phyloP scores from a whole-genome alignment of 2,113 vertebrate genomes.

The Macroglossus sobrinus region DNA sequence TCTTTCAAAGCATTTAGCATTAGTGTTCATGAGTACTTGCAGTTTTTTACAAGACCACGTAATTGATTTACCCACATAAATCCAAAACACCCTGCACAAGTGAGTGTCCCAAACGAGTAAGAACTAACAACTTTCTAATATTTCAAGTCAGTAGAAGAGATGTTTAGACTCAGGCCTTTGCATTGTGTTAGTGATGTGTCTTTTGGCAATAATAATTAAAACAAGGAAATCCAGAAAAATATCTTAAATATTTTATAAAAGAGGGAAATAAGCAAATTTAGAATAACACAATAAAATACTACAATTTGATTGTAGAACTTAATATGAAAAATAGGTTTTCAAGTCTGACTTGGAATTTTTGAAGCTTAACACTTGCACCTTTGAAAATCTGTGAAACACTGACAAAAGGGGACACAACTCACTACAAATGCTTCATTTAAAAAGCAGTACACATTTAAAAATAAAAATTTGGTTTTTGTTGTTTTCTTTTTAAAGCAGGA shows the following conservation, averaged over 20 bases:
- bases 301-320: background rate
- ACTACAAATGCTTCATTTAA: background rate
- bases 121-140: background rate
- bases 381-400: slow-evolving; percentile 25
- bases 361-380: background rate
- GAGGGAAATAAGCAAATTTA: background rate
- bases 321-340: background rate
- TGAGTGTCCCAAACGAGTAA: background rate
- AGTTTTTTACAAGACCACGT: background rate
- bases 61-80: background rate
- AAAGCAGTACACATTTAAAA: background rate
- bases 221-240: background rate
- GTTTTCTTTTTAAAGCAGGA: background rate
- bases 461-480: background rate
- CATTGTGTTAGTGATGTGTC: background rate
- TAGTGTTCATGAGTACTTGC: background rate
- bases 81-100: background rate
- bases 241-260: background rate
- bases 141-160: background rate
- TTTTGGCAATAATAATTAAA: slow-evolving; percentile 31
- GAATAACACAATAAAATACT: background rate
- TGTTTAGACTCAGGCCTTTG: background rate
- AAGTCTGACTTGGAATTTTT: slow-evolving; percentile 30
- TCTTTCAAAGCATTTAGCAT: background rate
- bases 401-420: background rate